Base-by-base conservation (phyloP, 35 echinoderm and acorn worm species). In the Strongylocentrotus purpuratus region DNA sequence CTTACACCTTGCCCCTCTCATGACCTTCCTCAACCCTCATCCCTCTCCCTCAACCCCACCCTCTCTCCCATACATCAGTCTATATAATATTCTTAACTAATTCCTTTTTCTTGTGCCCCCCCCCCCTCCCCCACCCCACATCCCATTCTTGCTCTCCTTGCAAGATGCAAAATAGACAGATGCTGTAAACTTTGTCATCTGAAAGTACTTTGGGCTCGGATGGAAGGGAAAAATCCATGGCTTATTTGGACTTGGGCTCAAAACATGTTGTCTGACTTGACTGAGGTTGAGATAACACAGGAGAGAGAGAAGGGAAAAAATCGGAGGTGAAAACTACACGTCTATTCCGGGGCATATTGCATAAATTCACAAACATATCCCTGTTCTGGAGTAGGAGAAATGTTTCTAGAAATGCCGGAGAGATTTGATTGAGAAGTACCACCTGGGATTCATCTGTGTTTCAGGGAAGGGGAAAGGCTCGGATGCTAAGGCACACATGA, bases 311-410 rank as follows among this genome's bases (percentile, higher is more conserved):
- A 85, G 70, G 17, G 4, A 22, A 33, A 89, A 33, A 89, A 18
- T 11, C 4, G 33, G 87, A 45, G 33, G 85, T 31, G 87, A 46
- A 45, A 46, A 46, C 9, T 45, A 89, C 45, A 89, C 14, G 5
- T 89, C 87, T 58, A 93, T 93, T 93, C 48, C 48, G 1, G 1
- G 91, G 46, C 91, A 93, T 93, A 47, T 93, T 93, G 91, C 48
- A 93, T 93, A 93, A 93, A 93, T 93, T 93, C 91, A 93, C 13
- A 93, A 93, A 93, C 91, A 93, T 93, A 93, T 93, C 91, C 91
- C 46, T 93, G 91, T 93, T 58, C 46, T 46, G 87, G 33, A 17
- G 11, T 45, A 13, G 20, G 48, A 46, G 46, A 93, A 93, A 93
- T 58, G 91, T 93, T 93, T 93, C 91, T 93, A 93, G 33, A 93